Evolutionary conservation across 2,797 vertebrate genomes (phyloP).

Genomic region (Halcyon badia): DNA sequence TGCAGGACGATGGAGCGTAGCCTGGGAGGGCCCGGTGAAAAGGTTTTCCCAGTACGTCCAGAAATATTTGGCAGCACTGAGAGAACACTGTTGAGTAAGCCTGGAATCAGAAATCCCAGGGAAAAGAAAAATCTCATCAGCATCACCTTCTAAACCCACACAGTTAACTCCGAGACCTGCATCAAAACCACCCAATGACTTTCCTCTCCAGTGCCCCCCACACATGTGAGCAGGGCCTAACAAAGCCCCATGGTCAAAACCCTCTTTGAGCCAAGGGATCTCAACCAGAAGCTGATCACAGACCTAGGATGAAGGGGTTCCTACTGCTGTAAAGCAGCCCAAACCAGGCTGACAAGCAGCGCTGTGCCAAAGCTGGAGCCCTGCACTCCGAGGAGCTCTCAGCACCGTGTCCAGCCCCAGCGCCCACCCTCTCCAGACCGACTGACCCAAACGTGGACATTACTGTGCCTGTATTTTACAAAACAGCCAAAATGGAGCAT

Average conservation of each 20-base stretch:
- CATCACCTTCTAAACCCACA: neutral
- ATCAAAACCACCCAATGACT: neutral
- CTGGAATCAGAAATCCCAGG: neutral
- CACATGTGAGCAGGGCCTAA: neutral
- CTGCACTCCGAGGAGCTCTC: neutral
- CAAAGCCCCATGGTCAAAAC: neutral
- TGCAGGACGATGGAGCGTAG: accelerated
- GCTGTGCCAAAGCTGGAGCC: accelerated
- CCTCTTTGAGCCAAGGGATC: neutral
- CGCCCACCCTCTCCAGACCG: neutral
- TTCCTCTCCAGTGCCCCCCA: neutral
- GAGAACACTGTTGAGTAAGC: neutral
- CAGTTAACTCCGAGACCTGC: neutral
- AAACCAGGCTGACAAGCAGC: neutral
- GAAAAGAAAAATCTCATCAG: neutral
- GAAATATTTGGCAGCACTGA: neutral
- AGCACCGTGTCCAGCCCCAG: neutral
- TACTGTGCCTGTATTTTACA: neutral
- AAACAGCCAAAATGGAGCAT: neutral
- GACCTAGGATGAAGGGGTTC: accelerated
- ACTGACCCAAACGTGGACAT: neutral
- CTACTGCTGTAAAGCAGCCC: neutral
- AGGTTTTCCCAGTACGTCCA: neutral
- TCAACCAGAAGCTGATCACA: neutral
- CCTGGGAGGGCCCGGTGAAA: neutral